Evolutionary conservation across 1,140 invertebrate species (phyloP).

Genomic region (Macrotrachela quadricornifera): DNA sequence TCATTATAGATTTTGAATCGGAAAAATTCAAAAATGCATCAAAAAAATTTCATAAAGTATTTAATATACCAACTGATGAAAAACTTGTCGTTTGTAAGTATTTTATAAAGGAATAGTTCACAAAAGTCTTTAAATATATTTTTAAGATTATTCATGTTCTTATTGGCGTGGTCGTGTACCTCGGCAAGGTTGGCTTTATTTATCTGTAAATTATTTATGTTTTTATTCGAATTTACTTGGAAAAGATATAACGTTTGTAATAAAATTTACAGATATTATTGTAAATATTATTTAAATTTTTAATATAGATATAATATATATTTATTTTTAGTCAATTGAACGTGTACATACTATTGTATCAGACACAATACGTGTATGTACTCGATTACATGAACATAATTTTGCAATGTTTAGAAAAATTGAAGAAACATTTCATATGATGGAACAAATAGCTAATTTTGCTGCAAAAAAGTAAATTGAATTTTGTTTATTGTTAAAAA

Average conservation of each 20-base stretch:
- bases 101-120: not conserved
- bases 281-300: slow-evolving; percentile 19
- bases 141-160: slow-evolving; percentile 42
- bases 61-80: slow-evolving; percentile 72
- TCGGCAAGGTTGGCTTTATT: slow-evolving; percentile 78
- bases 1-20: slow-evolving; percentile 36
- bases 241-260: slow-evolving; percentile 60
- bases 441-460: slow-evolving; percentile 83
- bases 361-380: not conserved
- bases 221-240: slow-evolving; percentile 86
- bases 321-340: no score
- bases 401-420: slow-evolving; percentile 63
- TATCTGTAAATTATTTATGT: slow-evolving; percentile 79
- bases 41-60: slow-evolving; percentile 64
- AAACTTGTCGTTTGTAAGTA: slow-evolving; percentile 87
- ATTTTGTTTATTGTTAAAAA: slow-evolving; percentile 1
- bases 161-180: slow-evolving; percentile 78
- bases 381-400: slow-evolving; percentile 10
- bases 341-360: no score
- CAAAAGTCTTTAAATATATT: not conserved
- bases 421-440: slow-evolving; percentile 64
- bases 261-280: slow-evolving; percentile 43
- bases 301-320: no score
- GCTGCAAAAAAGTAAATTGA: slow-evolving; percentile 63
- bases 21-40: slow-evolving; percentile 53